Evolutionary conservation across 2,888 invertebrate species (phyloP), one percentile per base, ranked within the genome.

Genomic region (Calephelis perditalis): DNA sequence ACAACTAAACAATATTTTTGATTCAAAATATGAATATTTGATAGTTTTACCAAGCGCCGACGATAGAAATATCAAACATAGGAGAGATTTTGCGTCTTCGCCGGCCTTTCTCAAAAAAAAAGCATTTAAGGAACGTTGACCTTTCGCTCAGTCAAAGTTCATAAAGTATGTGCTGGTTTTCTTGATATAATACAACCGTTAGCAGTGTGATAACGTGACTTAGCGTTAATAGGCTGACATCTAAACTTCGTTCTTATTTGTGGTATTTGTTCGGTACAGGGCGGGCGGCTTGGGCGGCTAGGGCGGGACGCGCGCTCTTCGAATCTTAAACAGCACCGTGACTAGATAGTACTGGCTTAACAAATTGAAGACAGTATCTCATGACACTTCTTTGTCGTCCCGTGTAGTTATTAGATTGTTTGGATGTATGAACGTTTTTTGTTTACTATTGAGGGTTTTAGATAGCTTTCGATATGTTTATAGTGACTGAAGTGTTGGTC

Each of bases 311-410:
- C 71, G 78, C 82, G 83, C 74, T 74, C 70, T 70, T 73, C 78
- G 88, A 79, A 87, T 89, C 78, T 77, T 80, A 86, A 88, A 77
- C 80, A 85, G 86, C 73, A 84, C 73, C 68, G 65, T 67, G 68
- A 71, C 77, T 71, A 70, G 71, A 72, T 74, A 78, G 77, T 78
- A 75, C 73, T 72, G 73, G 74, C 75, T 73, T 77, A 86, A 86
- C 86, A 87, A 87, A 87, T 87, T 87, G 87, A 84, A 78, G 79
- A 80, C 86, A 85, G 84, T 85, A 86, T 87, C 78, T 82, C 82
- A 76, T 82, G 83, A 78, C 83, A 81, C 82, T 74, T 77, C 74
- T 73, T 78, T 82, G 85, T 83, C 86, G 81, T 78, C 75, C 77
- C 68, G 68, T 71, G 70, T 63, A 70, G 81, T 84, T 86, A 86